A percentile compares a stretch with the other conserved stretches of the same genome.
Evolutionary conservation across 1,140 invertebrate genomes (phyloP).

Genomic region (Drosophila elegans): DNA sequence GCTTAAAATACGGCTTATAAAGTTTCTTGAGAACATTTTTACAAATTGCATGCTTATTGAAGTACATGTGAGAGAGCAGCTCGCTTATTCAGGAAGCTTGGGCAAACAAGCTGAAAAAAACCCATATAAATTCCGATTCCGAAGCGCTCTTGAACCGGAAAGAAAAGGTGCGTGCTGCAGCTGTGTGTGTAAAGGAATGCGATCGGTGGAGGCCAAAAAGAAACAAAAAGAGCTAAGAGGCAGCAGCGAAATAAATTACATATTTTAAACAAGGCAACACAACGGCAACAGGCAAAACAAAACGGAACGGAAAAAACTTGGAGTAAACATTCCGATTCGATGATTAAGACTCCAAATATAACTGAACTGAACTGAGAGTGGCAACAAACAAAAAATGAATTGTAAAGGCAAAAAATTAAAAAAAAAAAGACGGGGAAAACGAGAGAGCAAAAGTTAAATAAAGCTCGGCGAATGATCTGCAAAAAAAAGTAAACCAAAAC

Average conservation of each 20-base stretch:
- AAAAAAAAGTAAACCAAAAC: conserved; percentile 69
- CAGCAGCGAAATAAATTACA: conserved; percentile 79
- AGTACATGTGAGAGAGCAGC: conserved; percentile 11
- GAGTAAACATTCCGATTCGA: conserved; percentile 83
- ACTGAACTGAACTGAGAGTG: conserved; percentile 70
- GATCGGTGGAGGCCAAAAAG: conserved; percentile 36
- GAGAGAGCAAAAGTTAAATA: conserved; percentile 81
- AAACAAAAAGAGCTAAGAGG: conserved; percentile 35
- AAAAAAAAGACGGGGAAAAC: conserved; percentile 22
- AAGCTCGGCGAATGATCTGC: conserved; percentile 80
- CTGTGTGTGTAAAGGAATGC: conserved; percentile 69
- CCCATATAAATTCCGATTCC: conserved; percentile 75
- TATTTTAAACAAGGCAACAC: conserved; percentile 63
- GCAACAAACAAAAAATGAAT: conserved; percentile 73
- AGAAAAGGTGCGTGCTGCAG: conserved; percentile 75
- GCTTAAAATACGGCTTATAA: no score
- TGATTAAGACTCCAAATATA: conserved; percentile 84
- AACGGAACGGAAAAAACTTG: conserved; percentile 53
- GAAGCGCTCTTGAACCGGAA: conserved; percentile 63
- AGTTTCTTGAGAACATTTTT: not conserved
- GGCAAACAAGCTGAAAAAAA: conserved; percentile 53
- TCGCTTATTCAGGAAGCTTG: conserved; percentile 31
- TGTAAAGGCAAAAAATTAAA: conserved; percentile 41
- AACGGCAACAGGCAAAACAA: conserved; percentile 52
- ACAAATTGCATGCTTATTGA: conserved; percentile 1